Percentiles rank a stretch among this genome's conserved stretches.
Conservation (phyloP, 35 echinoderm and acorn worm species). For the Nesometra sesokonis region DNA sequence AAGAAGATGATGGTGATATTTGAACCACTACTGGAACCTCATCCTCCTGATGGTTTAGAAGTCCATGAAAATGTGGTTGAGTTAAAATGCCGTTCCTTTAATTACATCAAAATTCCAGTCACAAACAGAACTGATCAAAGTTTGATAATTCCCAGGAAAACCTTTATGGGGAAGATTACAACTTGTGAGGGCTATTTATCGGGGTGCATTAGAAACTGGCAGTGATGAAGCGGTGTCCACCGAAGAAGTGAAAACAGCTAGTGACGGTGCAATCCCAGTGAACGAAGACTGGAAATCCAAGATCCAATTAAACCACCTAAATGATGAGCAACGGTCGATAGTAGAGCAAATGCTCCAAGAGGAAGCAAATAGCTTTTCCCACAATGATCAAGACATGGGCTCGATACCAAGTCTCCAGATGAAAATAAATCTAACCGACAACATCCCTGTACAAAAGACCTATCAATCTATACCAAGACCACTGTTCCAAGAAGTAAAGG, state of each 20-base stretch:
- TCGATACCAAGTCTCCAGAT: slow-evolving; percentile 17
- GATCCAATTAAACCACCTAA: not conserved
- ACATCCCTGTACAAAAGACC: slow-evolving; percentile 39
- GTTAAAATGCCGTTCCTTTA: not conserved
- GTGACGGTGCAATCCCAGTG: not conserved
- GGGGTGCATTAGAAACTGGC: not conserved
- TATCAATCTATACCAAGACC: slow-evolving; percentile 42
- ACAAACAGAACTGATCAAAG: not conserved
- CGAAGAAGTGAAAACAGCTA: not conserved
- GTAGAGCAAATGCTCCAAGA: slow-evolving; percentile 38
- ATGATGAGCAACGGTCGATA: slow-evolving; percentile 1
- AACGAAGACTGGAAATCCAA: not conserved
- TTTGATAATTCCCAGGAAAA: not conserved
- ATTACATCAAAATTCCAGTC: not conserved
- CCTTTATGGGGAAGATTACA: not conserved
- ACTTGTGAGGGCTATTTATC: not conserved
- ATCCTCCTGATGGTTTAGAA: not conserved
- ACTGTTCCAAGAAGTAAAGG: slow-evolving; percentile 50
- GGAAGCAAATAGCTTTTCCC: slow-evolving; percentile 30
- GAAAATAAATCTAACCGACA: slow-evolving; percentile 34
- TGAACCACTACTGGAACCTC: not conserved
- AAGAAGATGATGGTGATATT: not conserved
- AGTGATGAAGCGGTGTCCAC: not conserved
- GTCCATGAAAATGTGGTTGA: not conserved
- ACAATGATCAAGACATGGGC: slow-evolving; percentile 46